phyloP scores from a whole-genome alignment of 2,113 vertebrate genomes.

The Lates calcarifer region DNA sequence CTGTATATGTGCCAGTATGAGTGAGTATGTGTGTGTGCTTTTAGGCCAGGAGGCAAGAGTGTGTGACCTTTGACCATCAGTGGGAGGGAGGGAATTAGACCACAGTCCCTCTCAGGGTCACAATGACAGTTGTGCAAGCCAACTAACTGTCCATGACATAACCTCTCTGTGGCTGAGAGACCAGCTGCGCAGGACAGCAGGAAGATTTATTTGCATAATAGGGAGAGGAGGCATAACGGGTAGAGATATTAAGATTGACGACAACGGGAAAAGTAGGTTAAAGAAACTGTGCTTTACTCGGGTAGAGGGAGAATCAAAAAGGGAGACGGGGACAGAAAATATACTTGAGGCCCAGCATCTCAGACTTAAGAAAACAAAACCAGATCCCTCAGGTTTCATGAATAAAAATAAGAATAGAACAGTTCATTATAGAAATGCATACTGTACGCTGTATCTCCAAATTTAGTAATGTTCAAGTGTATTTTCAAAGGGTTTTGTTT shows the following conservation, averaged over 20 bases:
- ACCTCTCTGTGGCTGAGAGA: slow-evolving; percentile 29
- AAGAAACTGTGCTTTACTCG: not conserved
- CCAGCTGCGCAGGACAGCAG: slow-evolving; percentile 16
- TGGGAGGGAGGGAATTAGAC: slow-evolving; percentile 32
- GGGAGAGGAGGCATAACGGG: not conserved
- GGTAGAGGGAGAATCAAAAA: not conserved
- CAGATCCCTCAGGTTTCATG: not conserved
- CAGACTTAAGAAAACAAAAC: slow-evolving; percentile 7
- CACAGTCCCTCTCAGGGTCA: slow-evolving; percentile 41
- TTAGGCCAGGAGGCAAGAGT: not conserved
- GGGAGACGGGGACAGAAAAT: not conserved
- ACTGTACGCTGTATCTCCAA: not conserved
- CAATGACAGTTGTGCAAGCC: slow-evolving; percentile 40
- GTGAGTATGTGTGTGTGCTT: slow-evolving; percentile 5
- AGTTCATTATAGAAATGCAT: not conserved
- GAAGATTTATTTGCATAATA: not conserved
- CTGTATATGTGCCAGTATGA: slow-evolving; percentile 16
- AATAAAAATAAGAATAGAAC: slow-evolving; percentile 10
- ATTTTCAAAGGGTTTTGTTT: slow-evolving; percentile 1
- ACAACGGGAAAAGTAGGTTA: slow-evolving; percentile 1
- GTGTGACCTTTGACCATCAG: slow-evolving; percentile 36
- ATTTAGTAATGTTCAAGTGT: not conserved
- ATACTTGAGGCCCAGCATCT: not conserved
- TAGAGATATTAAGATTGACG: not conserved
- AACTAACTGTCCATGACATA: slow-evolving; percentile 42